Base-by-base conservation (phyloP, 2,797 vertebrate species). In the Orestias chungarensis region DNA sequence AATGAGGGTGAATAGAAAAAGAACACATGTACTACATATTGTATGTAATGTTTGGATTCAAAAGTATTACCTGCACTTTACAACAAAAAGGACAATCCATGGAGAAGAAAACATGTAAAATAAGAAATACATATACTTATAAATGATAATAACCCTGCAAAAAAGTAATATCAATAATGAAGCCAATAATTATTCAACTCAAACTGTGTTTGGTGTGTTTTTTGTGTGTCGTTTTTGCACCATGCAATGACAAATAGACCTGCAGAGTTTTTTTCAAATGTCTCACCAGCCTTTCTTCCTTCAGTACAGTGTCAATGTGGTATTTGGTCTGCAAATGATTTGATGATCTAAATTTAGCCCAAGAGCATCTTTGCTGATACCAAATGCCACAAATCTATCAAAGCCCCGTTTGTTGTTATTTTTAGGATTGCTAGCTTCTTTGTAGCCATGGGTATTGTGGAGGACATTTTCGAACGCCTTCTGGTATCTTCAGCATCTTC, bases 31-130 rank as follows among this genome's bases (percentile, higher is more conserved):
- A 84, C 89, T 92, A 87, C 89, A 92, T 86, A 82, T 82, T 90
- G 89, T 92, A 85, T 91, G 87, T 89, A 87, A 88, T 83, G 82
- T 91, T 82, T 91, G 91, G 82, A 92, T 91, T 91, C 70, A 81
- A 87, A 90, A 81, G 74, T 92, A 89, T 91, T 89, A 94, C 84
- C 89, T 93, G 93, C 93, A 95, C 93, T 95, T 95, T 95, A 94
- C 86, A 77, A 90, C 88, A 87, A 89, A 84, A 91, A 84, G 90
- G 93, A 94, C 91, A 95, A 94, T 94, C 93, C 90, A 76, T 87
- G 89, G 81, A 89, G 67, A 84, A 90, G 83, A 87, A 80, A 86
- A 83, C 68, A 77, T 80, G 69, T 83, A 87, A 84, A 84, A 70
- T 66, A 87, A 87, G 86, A 85, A 87, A 88, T 84, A 81, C 86